These are phyloP conservation scores for Petrophora chlorosata DNA, from an alignment of 2,888 invertebrate species.

Conservation along the genomic window DNA sequence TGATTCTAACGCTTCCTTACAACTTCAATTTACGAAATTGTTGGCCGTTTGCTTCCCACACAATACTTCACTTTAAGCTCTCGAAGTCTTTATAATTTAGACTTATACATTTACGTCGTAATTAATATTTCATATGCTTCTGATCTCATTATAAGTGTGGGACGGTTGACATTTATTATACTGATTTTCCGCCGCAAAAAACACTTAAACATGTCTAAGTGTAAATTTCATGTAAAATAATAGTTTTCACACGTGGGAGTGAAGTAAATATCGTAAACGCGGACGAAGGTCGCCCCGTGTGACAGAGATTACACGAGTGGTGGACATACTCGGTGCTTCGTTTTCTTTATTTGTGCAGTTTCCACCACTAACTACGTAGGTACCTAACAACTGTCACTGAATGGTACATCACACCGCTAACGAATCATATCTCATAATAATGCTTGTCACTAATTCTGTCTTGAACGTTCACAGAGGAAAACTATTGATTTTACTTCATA, in stretches of 20 bases:
- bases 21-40: background rate
- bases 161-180: background rate
- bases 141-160: background rate
- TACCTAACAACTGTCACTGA: slow-evolving; percentile 38
- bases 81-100: background rate
- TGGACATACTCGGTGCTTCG: slow-evolving; percentile 55
- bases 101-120: background rate
- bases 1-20: background rate
- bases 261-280: slow-evolving; percentile 33
- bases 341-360: slow-evolving; percentile 61
- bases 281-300: slow-evolving; percentile 40
- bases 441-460: slow-evolving; percentile 64
- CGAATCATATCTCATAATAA: slow-evolving; percentile 56
- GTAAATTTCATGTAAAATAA: slow-evolving; percentile 9
- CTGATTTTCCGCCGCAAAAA: background rate
- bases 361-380: slow-evolving; percentile 39
- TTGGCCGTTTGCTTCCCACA: background rate
- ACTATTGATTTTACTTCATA: slow-evolving; percentile 28
- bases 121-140: background rate
- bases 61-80: background rate
- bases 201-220: background rate
- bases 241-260: slow-evolving; percentile 1
- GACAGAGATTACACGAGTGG: slow-evolving; percentile 39
- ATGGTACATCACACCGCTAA: slow-evolving; percentile 51
- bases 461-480: slow-evolving; percentile 46